Percentiles rank a stretch among this genome's conserved stretches.
These are phyloP conservation scores for Sebastiscus tertius DNA, from an alignment of 2,797 vertebrate species.

Conservation along the genomic window DNA sequence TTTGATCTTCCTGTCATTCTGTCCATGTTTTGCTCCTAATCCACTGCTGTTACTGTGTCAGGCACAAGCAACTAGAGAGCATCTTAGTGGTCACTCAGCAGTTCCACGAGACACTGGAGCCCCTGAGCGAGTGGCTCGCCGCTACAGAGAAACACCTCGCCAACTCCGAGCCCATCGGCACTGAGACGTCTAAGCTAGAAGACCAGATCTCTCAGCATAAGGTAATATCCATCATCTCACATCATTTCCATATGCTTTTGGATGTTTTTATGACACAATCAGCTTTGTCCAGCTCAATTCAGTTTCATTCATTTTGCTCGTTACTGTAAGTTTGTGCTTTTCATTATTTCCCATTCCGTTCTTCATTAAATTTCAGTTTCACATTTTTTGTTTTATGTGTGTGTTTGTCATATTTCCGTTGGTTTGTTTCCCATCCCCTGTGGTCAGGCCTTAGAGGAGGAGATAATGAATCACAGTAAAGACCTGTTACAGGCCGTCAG, in stretches of 20 bases:
- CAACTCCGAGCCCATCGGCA: conserved; percentile 93
- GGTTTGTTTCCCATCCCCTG: conserved; percentile 54
- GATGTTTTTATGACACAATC: conserved; percentile 6
- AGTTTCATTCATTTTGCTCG: conserved; percentile 28
- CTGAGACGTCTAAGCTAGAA: conserved; percentile 91
- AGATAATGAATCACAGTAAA: conserved; percentile 91
- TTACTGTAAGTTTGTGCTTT: conserved; percentile 40
- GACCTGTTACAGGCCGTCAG: conserved; percentile 92
- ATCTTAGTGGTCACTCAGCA: conserved; percentile 95
- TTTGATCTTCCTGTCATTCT: background rate
- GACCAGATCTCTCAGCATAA: conserved; percentile 94
- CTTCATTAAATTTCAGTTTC: conserved; percentile 70
- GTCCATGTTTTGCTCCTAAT: background rate
- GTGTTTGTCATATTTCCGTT: conserved; percentile 60
- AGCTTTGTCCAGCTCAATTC: conserved; percentile 11
- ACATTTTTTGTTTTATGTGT: conserved; percentile 59
- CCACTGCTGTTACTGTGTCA: conserved; percentile 51
- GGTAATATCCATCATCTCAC: conserved; percentile 73
- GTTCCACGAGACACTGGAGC: conserved; percentile 95
- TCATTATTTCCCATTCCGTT: conserved; percentile 58
- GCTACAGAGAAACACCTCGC: conserved; percentile 90
- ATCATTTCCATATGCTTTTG: conserved; percentile 1
- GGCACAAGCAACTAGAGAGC: conserved; percentile 93
- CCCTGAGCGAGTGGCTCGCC: conserved; percentile 91
- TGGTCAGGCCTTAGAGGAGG: conserved; percentile 92